Base-by-base conservation (phyloP, 1,140 invertebrate species). In the Chelonus insularis region DNA sequence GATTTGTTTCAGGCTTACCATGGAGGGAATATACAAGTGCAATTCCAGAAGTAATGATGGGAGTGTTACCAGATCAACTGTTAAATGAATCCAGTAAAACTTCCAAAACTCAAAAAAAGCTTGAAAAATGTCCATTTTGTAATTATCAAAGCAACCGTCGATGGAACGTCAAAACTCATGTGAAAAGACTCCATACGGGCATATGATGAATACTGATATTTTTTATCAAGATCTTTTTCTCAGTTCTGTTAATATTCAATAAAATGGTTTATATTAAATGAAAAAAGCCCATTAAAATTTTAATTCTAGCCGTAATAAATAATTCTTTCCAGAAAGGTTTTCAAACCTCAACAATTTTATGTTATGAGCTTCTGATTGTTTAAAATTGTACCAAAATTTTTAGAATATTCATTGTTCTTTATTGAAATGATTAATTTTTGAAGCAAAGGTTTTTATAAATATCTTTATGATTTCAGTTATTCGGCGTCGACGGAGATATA, bases 71-170 rank as follows among this genome's bases (percentile, higher is more conserved):
- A 37, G 1, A 11, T 1, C 36, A 1, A 37, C n/a, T 11, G 4
- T 3, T 29, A 29, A 29, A 29, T 4, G 25, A 4, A 29, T 29
- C 25, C 3, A 29, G 25, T 29, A 29, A 29, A 29, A 4, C 25
- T 7, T 29, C 25, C 3, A 4, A 3, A 29, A 29, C 3, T 3
- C 25, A 4, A 45, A 78, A 72, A 48, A 79, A 74, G 50, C 75
- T 74, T 54, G 81, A 78, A 52, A 69, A 70, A 4, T 85, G 84
- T 32, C 82, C 81, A 1, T 75, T 77, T 23, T 85, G 81, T 69
- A 68, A 73, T 9, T 83, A 83, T 56, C 75, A 68, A 4, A 78
- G 77, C 14, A 77, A 81, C 48, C 70, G 78, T 23, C 82, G 78
- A 36, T 79, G 78, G 72, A 82, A 81, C 41, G 68, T 84, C 1